phyloP scores from a whole-genome alignment of 2,888 invertebrate species.

The Volucella inflata region DNA sequence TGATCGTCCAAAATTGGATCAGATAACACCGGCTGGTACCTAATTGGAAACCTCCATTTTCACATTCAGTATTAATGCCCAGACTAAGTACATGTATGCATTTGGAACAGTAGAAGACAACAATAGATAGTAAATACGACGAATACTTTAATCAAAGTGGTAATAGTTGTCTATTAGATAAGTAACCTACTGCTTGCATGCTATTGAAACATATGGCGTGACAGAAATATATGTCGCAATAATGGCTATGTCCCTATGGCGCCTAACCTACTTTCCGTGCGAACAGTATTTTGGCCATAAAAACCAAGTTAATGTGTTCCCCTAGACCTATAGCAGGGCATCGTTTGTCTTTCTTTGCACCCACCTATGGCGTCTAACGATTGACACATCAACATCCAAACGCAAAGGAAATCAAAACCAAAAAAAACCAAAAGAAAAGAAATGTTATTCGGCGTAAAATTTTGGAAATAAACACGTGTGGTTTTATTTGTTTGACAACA shows the following conservation, averaged over 20 bases:
- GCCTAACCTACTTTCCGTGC: conserved; percentile 63
- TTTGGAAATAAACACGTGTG: conserved; percentile 27
- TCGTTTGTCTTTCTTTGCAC: conserved; percentile 16
- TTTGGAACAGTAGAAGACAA: too few species aligned
- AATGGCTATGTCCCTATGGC: conserved; percentile 41
- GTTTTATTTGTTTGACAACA: conserved; percentile 37
- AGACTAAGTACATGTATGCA: too few species aligned
- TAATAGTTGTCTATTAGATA: too few species aligned
- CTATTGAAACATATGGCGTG: conserved; percentile 61
- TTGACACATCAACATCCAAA: conserved; percentile 54
- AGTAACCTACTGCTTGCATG: conserved; percentile 54
- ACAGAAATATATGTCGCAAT: conserved; percentile 42
- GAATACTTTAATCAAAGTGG: too few species aligned
- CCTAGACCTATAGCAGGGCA: too few species aligned
- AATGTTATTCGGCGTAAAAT: conserved; percentile 8
- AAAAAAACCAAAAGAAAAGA: background rate
- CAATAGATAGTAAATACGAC: too few species aligned
- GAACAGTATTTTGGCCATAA: conserved; percentile 43
- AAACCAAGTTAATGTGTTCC: conserved; percentile 34
- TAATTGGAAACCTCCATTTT: too few species aligned
- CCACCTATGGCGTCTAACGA: conserved; percentile 46
- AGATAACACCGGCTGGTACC: too few species aligned
- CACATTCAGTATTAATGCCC: too few species aligned
- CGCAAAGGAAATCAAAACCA: background rate
- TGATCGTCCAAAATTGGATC: too few species aligned